phyloP scores from a whole-genome alignment of 2,888 invertebrate species.

The Heliothis peltigera region DNA sequence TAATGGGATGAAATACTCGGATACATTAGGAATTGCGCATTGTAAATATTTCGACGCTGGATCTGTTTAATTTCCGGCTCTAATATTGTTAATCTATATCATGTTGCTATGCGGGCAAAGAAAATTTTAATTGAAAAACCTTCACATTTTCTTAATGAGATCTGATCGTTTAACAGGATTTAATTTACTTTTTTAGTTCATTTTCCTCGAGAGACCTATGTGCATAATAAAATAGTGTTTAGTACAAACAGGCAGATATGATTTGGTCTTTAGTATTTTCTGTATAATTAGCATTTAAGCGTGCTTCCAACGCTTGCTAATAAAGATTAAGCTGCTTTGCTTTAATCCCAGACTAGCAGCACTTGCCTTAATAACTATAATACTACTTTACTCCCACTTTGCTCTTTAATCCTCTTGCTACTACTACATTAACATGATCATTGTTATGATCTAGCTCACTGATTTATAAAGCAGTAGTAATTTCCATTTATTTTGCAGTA shows the following conservation, averaged over 20 bases:
- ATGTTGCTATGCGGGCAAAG: neutral
- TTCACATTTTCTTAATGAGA: constrained; percentile 1
- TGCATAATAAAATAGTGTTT: neutral
- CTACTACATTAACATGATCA: neutral
- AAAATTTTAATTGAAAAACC: constrained; percentile 24
- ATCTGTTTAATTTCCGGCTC: constrained; percentile 34
- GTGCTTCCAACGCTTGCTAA: constrained; percentile 1
- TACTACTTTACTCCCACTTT: constrained; percentile 25
- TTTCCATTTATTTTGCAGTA: constrained; percentile 6
- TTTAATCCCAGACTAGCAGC: constrained; percentile 2
- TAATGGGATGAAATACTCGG: constrained; percentile 45
- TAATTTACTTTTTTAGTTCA: neutral
- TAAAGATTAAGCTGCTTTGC: constrained; percentile 15
- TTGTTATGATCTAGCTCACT: constrained; percentile 7
- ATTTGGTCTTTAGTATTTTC: neutral
- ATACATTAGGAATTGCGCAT: constrained; percentile 7
- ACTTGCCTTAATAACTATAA: constrained; percentile 27
- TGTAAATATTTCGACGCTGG: constrained; percentile 17
- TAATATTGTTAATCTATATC: constrained; percentile 12
- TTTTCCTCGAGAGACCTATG: neutral
- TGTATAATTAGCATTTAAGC: constrained; percentile 6
- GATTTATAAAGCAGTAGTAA: constrained; percentile 2
- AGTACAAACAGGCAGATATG: neutral
- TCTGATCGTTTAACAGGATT: neutral
- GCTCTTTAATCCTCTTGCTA: neutral